These are phyloP conservation scores for Drosophila funebris DNA, from an alignment of 1,140 invertebrate species.

Conservation along the genomic window DNA sequence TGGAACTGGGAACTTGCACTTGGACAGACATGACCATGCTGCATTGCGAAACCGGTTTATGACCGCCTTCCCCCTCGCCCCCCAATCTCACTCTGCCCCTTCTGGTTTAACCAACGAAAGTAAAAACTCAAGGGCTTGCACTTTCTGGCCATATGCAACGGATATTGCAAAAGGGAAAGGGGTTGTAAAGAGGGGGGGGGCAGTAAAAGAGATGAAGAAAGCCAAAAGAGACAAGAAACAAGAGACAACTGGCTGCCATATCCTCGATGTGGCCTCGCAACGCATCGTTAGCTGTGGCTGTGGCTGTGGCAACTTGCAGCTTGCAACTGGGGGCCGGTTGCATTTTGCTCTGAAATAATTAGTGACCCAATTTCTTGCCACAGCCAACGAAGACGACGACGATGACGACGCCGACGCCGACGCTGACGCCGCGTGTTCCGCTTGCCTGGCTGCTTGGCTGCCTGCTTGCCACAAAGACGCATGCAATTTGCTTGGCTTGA, in stretches of 20 bases:
- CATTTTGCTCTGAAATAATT: conserved; percentile 82
- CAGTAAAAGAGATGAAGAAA: conserved; percentile 32
- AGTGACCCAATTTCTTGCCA: conserved; percentile 77
- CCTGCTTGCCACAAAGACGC: conserved; percentile 44
- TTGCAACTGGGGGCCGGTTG: conserved; percentile 52
- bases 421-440: conserved; percentile 59
- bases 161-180: not conserved
- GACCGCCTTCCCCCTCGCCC: not conserved
- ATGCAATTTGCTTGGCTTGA: conserved; percentile 71
- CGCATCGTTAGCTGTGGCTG: conserved; percentile 69
- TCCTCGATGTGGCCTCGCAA: conserved; percentile 65
- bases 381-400: conserved; percentile 41
- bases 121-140: conserved; percentile 83
- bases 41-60: conserved; percentile 59
- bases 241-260: conserved; percentile 31
- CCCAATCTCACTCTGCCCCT: not conserved
- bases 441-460: conserved; percentile 75
- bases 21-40: conserved; percentile 48
- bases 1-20: conserved; percentile 38
- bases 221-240: conserved; percentile 13
- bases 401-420: conserved; percentile 35
- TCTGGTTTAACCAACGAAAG: conserved; percentile 62
- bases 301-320: conserved; percentile 3
- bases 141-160: conserved; percentile 66
- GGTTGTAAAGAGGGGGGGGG: not conserved